phyloP scores from a whole-genome alignment of 1,140 invertebrate species.

The Drosophila asahinai region DNA sequence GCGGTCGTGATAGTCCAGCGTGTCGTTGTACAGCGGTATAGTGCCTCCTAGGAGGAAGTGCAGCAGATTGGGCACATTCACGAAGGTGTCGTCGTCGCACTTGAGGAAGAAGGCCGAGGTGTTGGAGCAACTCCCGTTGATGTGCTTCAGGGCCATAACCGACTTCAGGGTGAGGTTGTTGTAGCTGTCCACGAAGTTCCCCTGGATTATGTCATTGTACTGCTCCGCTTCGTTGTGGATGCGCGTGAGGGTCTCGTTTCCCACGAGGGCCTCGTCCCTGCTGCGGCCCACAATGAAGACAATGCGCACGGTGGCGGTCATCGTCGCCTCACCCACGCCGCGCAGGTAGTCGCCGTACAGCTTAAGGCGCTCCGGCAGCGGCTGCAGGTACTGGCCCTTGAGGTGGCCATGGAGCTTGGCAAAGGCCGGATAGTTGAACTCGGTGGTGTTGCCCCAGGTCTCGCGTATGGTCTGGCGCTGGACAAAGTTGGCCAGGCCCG shows the following conservation, averaged over 20 bases:
- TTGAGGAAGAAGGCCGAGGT: constrained; percentile 90
- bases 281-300: constrained; percentile 74
- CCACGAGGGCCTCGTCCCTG: constrained; percentile 41
- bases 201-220: constrained; percentile 94
- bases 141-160: constrained; percentile 94
- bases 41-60: constrained; percentile 85
- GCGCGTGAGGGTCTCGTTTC: constrained; percentile 71
- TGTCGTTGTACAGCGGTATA: constrained; percentile 81
- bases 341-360: constrained; percentile 55
- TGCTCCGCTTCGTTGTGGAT: constrained; percentile 66
- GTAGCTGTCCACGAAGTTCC: constrained; percentile 95
- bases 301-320: constrained; percentile 56
- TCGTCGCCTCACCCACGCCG: constrained; percentile 18
- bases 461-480: constrained; percentile 89
- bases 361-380: constrained; percentile 44
- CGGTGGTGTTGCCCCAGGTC: constrained; percentile 90
- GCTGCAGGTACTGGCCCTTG: constrained; percentile 63
- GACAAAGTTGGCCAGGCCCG: constrained; percentile 89
- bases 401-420: constrained; percentile 70
- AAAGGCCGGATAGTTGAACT: constrained; percentile 86
- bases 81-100: constrained; percentile 94
- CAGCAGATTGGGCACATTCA: constrained; percentile 89
- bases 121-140: constrained; percentile 88
- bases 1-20: constrained; percentile 70
- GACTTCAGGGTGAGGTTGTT: constrained; percentile 97